Evolutionary conservation across 1,140 invertebrate genomes (phyloP).

Genomic region (Ericerus pela): DNA sequence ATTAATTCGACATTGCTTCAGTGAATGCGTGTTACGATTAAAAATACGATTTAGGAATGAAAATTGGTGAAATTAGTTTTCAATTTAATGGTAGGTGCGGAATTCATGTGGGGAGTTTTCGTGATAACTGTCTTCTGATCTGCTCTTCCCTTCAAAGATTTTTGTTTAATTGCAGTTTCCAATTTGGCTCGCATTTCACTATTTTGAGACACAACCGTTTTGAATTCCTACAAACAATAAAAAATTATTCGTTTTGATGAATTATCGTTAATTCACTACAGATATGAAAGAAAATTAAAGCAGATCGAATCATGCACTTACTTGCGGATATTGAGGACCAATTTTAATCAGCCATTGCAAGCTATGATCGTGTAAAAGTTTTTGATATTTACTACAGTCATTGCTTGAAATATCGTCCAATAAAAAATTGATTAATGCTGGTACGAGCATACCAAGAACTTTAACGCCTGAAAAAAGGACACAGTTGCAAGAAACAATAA

Average conservation of each 20-base stretch:
- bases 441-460: constrained; percentile 71
- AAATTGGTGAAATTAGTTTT: constrained; percentile 96
- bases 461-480: constrained; percentile 51
- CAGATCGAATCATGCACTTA: constrained; percentile 27
- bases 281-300: constrained; percentile 1
- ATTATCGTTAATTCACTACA: no score
- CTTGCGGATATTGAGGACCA: constrained; percentile 77
- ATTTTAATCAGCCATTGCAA: constrained; percentile 78
- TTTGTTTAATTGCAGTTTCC: constrained; percentile 69
- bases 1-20: no score
- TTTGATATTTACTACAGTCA: constrained; percentile 43
- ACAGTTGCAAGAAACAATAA: neutral
- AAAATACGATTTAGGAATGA: constrained; percentile 37
- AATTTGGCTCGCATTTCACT: constrained; percentile 61
- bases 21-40: no score
- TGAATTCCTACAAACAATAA: constrained; percentile 57
- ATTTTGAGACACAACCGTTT: constrained; percentile 69
- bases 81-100: constrained; percentile 73
- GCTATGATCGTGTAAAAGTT: constrained; percentile 66
- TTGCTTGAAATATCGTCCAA: constrained; percentile 47
- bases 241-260: neutral
- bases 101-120: constrained; percentile 33
- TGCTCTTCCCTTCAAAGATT: constrained; percentile 40
- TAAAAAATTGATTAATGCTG: constrained; percentile 72
- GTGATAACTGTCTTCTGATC: constrained; percentile 28